Base-by-base conservation (phyloP, 1,140 invertebrate species). In the Listronotus oregonensis region DNA sequence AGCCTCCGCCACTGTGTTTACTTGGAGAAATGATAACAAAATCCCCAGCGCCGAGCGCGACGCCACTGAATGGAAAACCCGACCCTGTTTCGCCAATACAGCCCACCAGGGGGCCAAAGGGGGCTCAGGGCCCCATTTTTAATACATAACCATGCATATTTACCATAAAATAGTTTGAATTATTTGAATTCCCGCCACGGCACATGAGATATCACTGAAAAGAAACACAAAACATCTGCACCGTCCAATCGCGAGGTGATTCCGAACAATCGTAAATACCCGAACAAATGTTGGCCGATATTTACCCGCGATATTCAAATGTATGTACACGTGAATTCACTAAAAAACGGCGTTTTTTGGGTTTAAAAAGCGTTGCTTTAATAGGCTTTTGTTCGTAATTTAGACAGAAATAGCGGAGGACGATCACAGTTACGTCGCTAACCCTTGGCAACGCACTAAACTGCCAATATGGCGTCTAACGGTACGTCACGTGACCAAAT, bases 391-490 rank as follows among this genome's bases (percentile, higher is more conserved):
- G 32, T 43, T 15, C 5, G 43, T 17, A 64, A 15, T 46, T 64
- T 47, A 10, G n/a, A n/a, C 11, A 27, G 42, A 50, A 57, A 42
- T 50, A 47, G 40, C 37, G 44, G 62, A 64, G 46, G 39, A 56
- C 44, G 17, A 50, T 56, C 54, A 40, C 62, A 64, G 44, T 50
- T 47, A 64, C 54, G 62, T 56, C 72, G 73, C 74, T 77, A 78
- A 75, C 77, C 77, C 77, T 75, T 74, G 69, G 71, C 73, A 73
- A 71, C 71, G 69, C 71, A 78, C 74, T 72, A 77, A 80, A 80
- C 79, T 81, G 78, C 79, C 79, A 82, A 82, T 80, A 82, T 82
- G 80, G 80, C 80, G 80, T 77, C 79, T 77, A 75, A 79, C 78
- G 77, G 77, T 73, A 71, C 72, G 77, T 82, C 80, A 82, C 80